phyloP scores from a whole-genome alignment of 2,113 vertebrate genomes.

The Sceloporus tristichus region DNA sequence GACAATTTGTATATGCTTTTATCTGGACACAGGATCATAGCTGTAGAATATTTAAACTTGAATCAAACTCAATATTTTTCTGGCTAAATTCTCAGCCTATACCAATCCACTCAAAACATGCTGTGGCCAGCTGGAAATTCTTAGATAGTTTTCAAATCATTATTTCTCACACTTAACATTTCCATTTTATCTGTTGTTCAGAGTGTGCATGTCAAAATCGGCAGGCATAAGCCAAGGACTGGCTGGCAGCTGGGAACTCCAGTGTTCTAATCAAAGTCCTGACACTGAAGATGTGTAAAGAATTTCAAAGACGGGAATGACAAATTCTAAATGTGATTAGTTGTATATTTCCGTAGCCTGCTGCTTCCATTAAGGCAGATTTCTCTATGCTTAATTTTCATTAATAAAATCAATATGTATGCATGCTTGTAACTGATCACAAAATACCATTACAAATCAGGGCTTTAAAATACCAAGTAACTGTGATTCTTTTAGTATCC shows the following conservation, averaged over 20 bases:
- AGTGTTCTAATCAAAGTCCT: slow-evolving; percentile 47
- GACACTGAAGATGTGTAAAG: neutral
- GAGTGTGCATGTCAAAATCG: slow-evolving; percentile 27
- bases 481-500: neutral
- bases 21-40: neutral
- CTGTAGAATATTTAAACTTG: fast-evolving
- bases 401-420: slow-evolving; percentile 51
- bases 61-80: neutral
- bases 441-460: slow-evolving; percentile 5
- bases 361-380: slow-evolving; percentile 8
- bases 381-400: slow-evolving; percentile 51
- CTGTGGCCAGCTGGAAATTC: slow-evolving; percentile 42
- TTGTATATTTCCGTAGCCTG: neutral
- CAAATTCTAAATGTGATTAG: slow-evolving; percentile 23
- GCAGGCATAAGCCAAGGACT: slow-evolving; percentile 1
- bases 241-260: slow-evolving; percentile 35
- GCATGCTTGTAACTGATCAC: neutral
- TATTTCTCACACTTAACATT: slow-evolving; percentile 45
- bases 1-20: neutral
- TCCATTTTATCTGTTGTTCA: neutral
- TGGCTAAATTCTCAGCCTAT: neutral
- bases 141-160: slow-evolving; percentile 30
- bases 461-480: neutral
- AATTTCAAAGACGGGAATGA: neutral
- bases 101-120: slow-evolving; percentile 28